phyloP scores from a whole-genome alignment of 2,888 invertebrate genomes.

The Luffia ferchaultella region DNA sequence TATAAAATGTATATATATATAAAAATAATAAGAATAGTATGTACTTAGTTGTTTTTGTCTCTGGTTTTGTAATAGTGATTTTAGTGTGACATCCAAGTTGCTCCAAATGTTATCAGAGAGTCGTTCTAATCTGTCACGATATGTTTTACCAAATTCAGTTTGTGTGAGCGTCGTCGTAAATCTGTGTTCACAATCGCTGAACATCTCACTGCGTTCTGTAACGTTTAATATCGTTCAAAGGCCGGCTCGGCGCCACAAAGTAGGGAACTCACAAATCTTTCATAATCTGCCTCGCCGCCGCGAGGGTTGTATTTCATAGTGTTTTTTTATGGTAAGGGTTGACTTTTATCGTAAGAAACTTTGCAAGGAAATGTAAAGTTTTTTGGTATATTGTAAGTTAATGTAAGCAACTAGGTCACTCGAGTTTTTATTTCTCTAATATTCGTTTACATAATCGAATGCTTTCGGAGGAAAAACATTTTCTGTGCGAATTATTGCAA shows the following conservation, averaged over 20 bases:
- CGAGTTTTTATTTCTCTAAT: background rate
- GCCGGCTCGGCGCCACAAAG: conserved; percentile 33
- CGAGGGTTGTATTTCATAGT: conserved; percentile 56
- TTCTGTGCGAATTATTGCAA: no score
- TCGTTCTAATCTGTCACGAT: no score
- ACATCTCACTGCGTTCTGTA: background rate
- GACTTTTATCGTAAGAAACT: background rate
- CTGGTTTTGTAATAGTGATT: no score
- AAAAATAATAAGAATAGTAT: no score
- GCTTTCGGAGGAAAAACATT: no score
- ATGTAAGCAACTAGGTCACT: background rate
- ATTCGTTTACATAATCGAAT: no score
- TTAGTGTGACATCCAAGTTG: no score
- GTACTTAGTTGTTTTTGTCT: no score
- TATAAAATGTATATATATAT: no score
- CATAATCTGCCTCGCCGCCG: conserved; percentile 56
- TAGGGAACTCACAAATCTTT: conserved; percentile 64
- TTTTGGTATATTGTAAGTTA: no score
- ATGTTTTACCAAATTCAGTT: no score
- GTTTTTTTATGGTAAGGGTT: conserved; percentile 17
- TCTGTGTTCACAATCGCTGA: background rate
- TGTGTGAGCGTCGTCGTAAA: background rate
- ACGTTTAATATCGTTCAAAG: background rate
- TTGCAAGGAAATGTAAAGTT: background rate
- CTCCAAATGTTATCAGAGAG: no score